These are phyloP conservation scores for Hydraecia micacea DNA, from an alignment of 2,888 invertebrate genomes.

Conservation along the genomic window DNA sequence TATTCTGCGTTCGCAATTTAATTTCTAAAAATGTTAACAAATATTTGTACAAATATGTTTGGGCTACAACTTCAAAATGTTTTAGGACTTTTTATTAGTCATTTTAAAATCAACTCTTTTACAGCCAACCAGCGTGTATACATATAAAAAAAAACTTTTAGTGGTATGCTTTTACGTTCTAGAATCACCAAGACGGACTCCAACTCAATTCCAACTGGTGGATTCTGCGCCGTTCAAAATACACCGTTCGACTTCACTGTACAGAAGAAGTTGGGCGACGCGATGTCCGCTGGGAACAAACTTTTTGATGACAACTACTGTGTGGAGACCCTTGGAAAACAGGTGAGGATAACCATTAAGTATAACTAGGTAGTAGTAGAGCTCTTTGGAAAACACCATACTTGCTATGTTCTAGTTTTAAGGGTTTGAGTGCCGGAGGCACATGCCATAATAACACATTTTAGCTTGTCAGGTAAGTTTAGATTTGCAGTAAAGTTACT, in stretches of 20 bases:
- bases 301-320: conserved; percentile 97
- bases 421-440: neutral
- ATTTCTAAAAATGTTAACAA: neutral
- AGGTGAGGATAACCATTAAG: conserved; percentile 67
- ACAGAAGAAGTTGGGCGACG: conserved; percentile 91
- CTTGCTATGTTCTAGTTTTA: neutral
- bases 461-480: neutral
- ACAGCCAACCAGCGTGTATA: too few relatives aligned
- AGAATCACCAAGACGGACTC: conserved; percentile 84
- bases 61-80: neutral
- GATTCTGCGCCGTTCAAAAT: conserved; percentile 89
- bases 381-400: too few relatives aligned
- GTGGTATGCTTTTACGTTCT: neutral
- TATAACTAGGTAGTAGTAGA: too few relatives aligned
- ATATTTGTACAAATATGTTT: neutral
- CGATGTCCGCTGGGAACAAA: conserved; percentile 89
- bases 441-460: too few relatives aligned
- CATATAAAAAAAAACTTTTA: neutral
- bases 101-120: neutral
- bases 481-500: neutral
- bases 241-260: conserved; percentile 94
- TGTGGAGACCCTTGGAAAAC: conserved; percentile 85
- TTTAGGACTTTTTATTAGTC: neutral
- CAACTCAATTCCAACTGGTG: conserved; percentile 84
- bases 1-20: neutral